These are phyloP conservation scores for Calyptommatus sinebrachiatus DNA, from an alignment of 2,113 vertebrate genomes.

Conservation along the genomic window DNA sequence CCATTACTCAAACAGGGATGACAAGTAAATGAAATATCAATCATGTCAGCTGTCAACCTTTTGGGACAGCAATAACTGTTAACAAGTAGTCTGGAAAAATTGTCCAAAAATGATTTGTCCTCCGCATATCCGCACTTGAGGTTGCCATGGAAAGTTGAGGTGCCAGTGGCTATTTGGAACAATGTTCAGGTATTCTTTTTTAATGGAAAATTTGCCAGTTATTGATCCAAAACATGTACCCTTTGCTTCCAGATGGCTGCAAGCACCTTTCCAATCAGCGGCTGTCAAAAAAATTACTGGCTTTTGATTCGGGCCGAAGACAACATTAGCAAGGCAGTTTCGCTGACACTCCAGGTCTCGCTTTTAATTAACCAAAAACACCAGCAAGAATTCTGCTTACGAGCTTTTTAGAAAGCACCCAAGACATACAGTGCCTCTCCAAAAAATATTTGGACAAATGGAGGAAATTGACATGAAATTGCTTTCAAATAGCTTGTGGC, in stretches of 20 bases:
- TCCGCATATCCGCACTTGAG: conserved; percentile 65
- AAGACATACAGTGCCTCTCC: neutral
- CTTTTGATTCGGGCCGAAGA: conserved; percentile 78
- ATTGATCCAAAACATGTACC: conserved; percentile 93
- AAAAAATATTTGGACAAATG: conserved; percentile 23
- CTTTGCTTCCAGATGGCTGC: conserved; percentile 81
- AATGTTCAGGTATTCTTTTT: conserved; percentile 89
- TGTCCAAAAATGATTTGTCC: conserved; percentile 79
- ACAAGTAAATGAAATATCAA: conserved; percentile 83
- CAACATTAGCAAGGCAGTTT: conserved; percentile 61
- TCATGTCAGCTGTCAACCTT: conserved; percentile 82
- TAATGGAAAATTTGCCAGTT: conserved; percentile 98
- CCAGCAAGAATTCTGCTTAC: conserved; percentile 30
- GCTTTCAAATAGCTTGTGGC: conserved; percentile 31
- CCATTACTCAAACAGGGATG: conserved; percentile 76
- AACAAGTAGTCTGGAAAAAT: conserved; percentile 86
- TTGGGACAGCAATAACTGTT: conserved; percentile 85
- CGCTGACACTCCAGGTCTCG: conserved; percentile 35
- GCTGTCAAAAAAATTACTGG: conserved; percentile 89
- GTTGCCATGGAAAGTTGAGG: conserved; percentile 78
- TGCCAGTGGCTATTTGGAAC: conserved; percentile 90
- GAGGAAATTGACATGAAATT: conserved; percentile 43
- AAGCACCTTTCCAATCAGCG: conserved; percentile 92
- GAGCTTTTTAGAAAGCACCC: conserved; percentile 4
- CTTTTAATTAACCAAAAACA: conserved; percentile 67